Evolutionary conservation across 2,797 vertebrate genomes (phyloP), one percentile per base, ranked within the genome.

Genomic region (Sciaenops ocellatus): DNA sequence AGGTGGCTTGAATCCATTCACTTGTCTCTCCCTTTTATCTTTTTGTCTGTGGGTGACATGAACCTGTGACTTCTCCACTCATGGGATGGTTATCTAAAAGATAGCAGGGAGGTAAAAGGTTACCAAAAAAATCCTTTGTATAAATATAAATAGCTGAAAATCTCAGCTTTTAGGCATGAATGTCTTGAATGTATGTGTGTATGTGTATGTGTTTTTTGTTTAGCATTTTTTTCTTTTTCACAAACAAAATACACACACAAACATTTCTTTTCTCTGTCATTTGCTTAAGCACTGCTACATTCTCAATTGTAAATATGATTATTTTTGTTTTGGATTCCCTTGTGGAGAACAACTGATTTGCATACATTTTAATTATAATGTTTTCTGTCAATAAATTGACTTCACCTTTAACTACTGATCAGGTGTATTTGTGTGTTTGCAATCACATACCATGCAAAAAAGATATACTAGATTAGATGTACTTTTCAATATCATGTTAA

Each of bases 381-480:
- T 77, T 79, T 56, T 80, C 60, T 81, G 83, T 77, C 60, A 93
- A 90, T 93, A 92, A 93, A 93, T 51, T 62, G 41, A 84, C 50
- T 74, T 71, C 9, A 86, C 50, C 63, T 83, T 73, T 87, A 47
- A 55, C n/a, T 54, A 65, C 38, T 34, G 30, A 72, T 70, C n/a
- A 44, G 0, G 54, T 76, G 34, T 82, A 18, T 6, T 63, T 59
- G 17, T 73, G 42, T 67, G 61, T 70, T 28, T 48, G 11, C 2
- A 22, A 6, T 59, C n/a, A 42, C 12, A 15, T 54, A 30, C 28
- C 0, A 1, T 41, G 3, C 28, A 12, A 41, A 26, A 1, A 26
- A 42, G 2, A 71, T 18, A 38, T 6, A 26, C 3, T 63, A 60
- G 3, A 74, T 44, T 10, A 47, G 20, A 54, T 71, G 6, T 41